A percentile compares a stretch with the other conserved stretches of the same genome.
These are phyloP conservation scores for Nansenia antarctica DNA, from an alignment of 2,113 vertebrate species.

Conservation along the genomic window DNA sequence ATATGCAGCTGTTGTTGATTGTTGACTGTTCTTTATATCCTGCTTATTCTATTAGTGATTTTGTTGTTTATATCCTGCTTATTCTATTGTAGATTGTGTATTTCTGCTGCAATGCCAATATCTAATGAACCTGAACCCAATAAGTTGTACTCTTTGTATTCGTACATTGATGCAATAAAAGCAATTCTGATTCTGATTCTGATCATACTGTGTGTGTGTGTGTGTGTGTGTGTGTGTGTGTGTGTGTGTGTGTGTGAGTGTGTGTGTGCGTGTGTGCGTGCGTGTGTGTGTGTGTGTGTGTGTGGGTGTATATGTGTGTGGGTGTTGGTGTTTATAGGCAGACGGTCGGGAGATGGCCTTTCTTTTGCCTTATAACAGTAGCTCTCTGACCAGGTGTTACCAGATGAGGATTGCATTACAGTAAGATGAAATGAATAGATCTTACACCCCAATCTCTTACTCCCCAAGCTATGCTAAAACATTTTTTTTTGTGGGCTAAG, in stretches of 20 bases:
- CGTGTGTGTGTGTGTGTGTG: not conserved
- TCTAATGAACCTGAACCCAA: too few relatives aligned
- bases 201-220: not conserved
- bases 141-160: too few relatives aligned
- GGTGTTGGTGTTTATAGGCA: too few relatives aligned
- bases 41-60: too few relatives aligned
- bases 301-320: too few relatives aligned
- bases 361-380: constrained; percentile 19
- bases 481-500: not conserved
- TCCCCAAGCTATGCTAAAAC: not conserved
- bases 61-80: too few relatives aligned
- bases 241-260: not conserved
- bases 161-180: too few relatives aligned
- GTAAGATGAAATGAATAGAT: constrained; percentile 25
- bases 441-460: constrained; percentile 22
- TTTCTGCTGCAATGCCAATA: not conserved
- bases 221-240: not conserved
- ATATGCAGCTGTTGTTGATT: too few relatives aligned
- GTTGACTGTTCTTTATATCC: too few relatives aligned
- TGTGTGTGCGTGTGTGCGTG: not conserved
- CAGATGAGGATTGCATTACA: not conserved
- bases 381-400: not conserved
- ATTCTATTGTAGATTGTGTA: too few relatives aligned
- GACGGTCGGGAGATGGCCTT: too few relatives aligned
- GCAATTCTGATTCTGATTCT: too few relatives aligned